phyloP scores from a whole-genome alignment of 2,888 invertebrate species.

The Lasiommata megera region DNA sequence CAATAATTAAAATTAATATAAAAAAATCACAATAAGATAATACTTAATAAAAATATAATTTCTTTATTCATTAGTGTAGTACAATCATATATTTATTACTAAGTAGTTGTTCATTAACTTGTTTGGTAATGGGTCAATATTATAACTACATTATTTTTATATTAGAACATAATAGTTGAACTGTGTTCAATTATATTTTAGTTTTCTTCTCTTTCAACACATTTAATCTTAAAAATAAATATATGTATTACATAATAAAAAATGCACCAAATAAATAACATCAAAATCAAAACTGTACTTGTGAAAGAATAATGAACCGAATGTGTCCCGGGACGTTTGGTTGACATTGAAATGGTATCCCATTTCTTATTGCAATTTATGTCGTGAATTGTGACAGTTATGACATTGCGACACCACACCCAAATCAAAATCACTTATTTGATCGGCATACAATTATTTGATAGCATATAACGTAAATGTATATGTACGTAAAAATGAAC shows the following conservation, averaged over 20 bases:
- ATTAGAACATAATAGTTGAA: not conserved
- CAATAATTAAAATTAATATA: not conserved
- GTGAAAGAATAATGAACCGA: not conserved
- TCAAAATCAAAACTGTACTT: not conserved
- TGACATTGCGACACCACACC: no score
- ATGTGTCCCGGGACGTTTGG: not conserved
- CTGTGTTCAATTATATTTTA: constrained; percentile 2
- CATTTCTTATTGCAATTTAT: no score
- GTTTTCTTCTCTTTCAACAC: not conserved
- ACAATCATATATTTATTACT: not conserved
- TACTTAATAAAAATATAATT: not conserved
- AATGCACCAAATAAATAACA: constrained; percentile 12
- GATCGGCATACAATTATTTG: no score
- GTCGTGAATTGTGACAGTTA: not conserved
- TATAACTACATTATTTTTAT: not conserved
- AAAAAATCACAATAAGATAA: constrained; percentile 8
- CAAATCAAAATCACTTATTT: no score
- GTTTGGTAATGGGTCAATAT: constrained; percentile 7
- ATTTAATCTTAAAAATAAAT: constrained; percentile 6
- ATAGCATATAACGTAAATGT: no score
- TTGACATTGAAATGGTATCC: not conserved
- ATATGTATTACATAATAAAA: constrained; percentile 7
- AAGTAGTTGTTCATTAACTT: constrained; percentile 7
- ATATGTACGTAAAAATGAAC: no score
- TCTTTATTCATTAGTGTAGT: not conserved